Evolutionary conservation across 2,113 vertebrate genomes (phyloP), one percentile per base, ranked within the genome.

Genomic region (Halichoeres trimaculatus): DNA sequence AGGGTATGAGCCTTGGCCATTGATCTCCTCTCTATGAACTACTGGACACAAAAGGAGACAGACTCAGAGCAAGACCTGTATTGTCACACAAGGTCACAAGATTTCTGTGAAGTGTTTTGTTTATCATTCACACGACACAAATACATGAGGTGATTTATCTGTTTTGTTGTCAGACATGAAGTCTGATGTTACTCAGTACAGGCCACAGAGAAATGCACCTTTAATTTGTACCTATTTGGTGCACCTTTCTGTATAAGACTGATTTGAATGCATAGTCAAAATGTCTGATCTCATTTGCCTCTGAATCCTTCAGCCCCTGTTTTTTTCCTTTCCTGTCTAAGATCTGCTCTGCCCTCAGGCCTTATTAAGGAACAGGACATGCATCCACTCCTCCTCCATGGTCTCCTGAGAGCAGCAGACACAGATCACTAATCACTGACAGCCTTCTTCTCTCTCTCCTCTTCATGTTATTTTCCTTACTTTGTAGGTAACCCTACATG

Each of bases 11-110:
- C 64, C 40, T 72, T 64, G 58, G 57, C 78, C 76, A 89, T 91
- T 89, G 87, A 90, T 89, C 85, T 55, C 54, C 58, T 82, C 62
- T 65, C 70, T 74, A 48, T 76, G 62, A 88, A 84, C 53, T 53
- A 26, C 55, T 47, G 67, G 85, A 83, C 85, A 81, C 76, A 73
- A 83, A 73, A 64, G 60, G 54, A 73, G 70, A 65, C 23, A 0
- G 20, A 70, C 53, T 59, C 60, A 62, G 24, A 66, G 72, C 68
- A 55, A 85, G 78, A 73, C 26, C 26, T 36, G 41, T 30, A 19
- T 59, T 88, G 84, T 85, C 77, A 82, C 47, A 34, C 22, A 23
- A 72, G 81, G 80, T 86, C 85, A 85, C 52, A 41, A 59, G 75
- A 86, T 83, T 85, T 78, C 50, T 52, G 38, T 84, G 83, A 53